phyloP scores from a whole-genome alignment of 2,113 vertebrate genomes.

The Hiodon tergisus region DNA sequence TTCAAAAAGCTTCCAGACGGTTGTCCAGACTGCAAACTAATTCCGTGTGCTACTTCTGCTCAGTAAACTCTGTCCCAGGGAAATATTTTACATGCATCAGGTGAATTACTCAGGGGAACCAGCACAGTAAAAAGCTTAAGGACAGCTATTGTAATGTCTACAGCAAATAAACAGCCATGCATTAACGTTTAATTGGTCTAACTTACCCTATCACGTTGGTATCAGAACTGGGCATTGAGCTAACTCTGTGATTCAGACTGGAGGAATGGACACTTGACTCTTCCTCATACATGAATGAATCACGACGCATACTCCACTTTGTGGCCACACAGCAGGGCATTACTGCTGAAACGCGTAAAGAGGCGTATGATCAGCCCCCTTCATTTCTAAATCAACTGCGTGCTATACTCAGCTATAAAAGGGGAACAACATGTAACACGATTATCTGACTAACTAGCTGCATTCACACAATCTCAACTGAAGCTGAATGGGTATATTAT shows the following conservation, averaged over 20 bases:
- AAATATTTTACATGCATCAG: conserved; percentile 39
- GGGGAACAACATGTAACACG: neutral
- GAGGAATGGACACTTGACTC: neutral
- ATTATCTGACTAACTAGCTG: conserved; percentile 13
- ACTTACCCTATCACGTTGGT: conserved; percentile 32
- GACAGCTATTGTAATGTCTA: conserved; percentile 34
- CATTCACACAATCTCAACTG: conserved; percentile 16
- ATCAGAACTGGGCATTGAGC: conserved; percentile 25
- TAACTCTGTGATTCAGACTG: neutral
- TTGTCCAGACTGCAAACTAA: conserved; percentile 31
- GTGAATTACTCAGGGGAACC: conserved; percentile 35
- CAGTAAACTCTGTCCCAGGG: conserved; percentile 20
- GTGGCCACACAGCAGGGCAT: neutral
- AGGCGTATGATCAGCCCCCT: neutral
- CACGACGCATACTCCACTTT: neutral
- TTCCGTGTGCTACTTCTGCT: conserved; percentile 17
- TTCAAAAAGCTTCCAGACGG: conserved; percentile 27
- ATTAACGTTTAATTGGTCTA: conserved; percentile 46
- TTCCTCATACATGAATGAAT: neutral
- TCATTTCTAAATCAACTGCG: neutral
- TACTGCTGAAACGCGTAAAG: neutral
- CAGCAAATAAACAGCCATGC: conserved; percentile 46
- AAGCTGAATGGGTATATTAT: conserved; percentile 20
- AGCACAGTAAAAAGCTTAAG: conserved; percentile 20
- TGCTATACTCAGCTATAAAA: no score